These are phyloP conservation scores for Cossypha niveicapilla DNA, from an alignment of 2,797 vertebrate species.

Conservation along the genomic window DNA sequence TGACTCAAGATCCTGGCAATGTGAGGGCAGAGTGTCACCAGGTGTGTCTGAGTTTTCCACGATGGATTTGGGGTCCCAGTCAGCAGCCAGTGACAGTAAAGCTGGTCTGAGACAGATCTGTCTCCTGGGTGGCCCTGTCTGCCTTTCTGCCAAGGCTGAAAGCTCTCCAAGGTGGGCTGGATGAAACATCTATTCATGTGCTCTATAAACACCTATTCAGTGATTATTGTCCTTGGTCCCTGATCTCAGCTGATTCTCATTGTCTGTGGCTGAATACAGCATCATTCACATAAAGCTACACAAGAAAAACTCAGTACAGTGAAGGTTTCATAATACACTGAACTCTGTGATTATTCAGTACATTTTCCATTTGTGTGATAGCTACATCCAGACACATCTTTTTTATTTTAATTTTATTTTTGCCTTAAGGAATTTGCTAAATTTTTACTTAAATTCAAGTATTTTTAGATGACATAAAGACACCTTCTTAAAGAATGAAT, in stretches of 20 bases:
- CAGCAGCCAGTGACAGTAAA: background rate
- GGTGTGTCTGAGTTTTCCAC: background rate
- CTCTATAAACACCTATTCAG: background rate
- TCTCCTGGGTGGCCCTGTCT: no score
- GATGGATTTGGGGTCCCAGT: accelerated
- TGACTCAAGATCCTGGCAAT: background rate
- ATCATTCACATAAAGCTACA: background rate
- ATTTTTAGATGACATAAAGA: background rate
- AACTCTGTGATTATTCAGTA: background rate
- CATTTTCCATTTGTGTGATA: background rate
- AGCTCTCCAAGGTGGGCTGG: background rate
- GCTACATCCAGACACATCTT: background rate
- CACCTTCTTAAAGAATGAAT: no score
- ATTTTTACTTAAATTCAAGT: background rate
- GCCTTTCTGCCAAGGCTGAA: background rate
- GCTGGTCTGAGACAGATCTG: background rate
- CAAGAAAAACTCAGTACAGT: no score
- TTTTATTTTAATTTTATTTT: background rate
- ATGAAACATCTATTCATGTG: background rate
- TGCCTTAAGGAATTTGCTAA: background rate
- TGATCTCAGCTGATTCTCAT: background rate
- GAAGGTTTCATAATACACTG: background rate
- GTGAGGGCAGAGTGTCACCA: background rate
- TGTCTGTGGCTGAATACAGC: background rate
- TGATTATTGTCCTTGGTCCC: background rate